Evolutionary conservation across 2,888 invertebrate genomes (phyloP), one percentile per base, ranked within the genome.

Genomic region (Auanema sp.): DNA sequence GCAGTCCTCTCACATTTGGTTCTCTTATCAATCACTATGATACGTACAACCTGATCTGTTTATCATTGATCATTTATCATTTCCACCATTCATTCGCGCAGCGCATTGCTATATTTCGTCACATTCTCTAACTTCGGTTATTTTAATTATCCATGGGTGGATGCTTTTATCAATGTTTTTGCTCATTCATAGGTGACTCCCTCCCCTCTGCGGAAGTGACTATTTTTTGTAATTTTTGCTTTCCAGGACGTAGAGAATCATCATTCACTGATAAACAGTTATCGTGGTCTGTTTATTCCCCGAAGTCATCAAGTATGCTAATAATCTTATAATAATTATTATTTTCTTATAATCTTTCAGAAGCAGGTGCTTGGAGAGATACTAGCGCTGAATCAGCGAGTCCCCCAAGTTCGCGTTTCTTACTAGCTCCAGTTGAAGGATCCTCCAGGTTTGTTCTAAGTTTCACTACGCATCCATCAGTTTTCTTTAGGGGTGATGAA

Each of bases 381-480:
- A 24, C 24, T 3, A 62, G 57, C 40, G 62, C 56, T 25, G 62
- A 62, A 40, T 57, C 62, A 5, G 50, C 40, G 42, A 62, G 62
- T 25, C 62, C 62, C 12, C 42, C 50, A 24, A 62, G 62, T 57
- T 57, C 62, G 10, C 56, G 62, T 14, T 62, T 62, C 56, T 33
- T 62, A 11, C 50, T 57, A 8, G 51, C 62, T 11, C 23, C 57
- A 12, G 57, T 55, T 16, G 60, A 60, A 54, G 50, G 51, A 43
- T 23, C 50, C n/a, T 50, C 16, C 50, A 23, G 50, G 50, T 18
- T 23, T 18, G 50, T 12, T 50, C 16, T n/a, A 50, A 50, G 50
- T 16, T 23, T 50, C 24, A 50, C 21, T n/a, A 12, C 21, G 21
- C 24, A 16, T 18, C 16, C 2, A n/a, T 23, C 50, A 11, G 50